Evolutionary conservation across 2,797 vertebrate genomes (phyloP).

Genomic region (Pangasius macronema): DNA sequence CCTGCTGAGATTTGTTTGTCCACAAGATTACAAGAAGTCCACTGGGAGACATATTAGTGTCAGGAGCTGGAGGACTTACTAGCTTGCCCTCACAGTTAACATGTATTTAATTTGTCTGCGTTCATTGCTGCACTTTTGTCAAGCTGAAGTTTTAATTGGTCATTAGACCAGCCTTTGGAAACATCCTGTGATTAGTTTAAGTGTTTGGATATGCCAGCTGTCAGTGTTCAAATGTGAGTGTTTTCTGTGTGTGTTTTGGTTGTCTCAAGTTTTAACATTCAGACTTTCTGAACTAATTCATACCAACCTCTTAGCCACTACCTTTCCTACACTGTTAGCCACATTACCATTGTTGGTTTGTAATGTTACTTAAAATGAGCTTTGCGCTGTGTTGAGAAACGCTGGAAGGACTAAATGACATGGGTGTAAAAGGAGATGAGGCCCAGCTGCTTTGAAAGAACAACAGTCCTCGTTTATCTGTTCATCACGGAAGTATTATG

Average conservation of each 20-base stretch:
- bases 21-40: conserved; percentile 29
- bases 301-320: not conserved
- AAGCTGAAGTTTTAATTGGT: conserved; percentile 35
- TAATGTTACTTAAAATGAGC: too few species aligned
- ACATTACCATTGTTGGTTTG: not conserved
- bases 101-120: conserved; percentile 24
- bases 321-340: not conserved
- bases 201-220: conserved; percentile 4
- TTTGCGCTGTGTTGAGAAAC: not conserved
- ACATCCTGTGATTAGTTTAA: conserved; percentile 5
- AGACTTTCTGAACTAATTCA: not conserved
- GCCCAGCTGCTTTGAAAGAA: conserved; percentile 32
- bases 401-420: not conserved
- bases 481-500: conserved; percentile 64
- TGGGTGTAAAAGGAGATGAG: not conserved
- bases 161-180: conserved; percentile 42
- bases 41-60: conserved; percentile 61
- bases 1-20: conserved; percentile 62
- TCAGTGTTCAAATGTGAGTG: conserved; percentile 4
- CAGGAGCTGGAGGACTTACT: conserved; percentile 60
- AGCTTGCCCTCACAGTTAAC: conserved; percentile 60
- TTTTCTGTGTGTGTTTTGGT: conserved; percentile 37
- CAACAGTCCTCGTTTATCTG: conserved; percentile 46
- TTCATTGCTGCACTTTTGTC: not conserved
- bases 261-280: not conserved